Conservation (phyloP, 53 echinoderm and acorn worm species). For the Mesocentrotus franciscanus region DNA sequence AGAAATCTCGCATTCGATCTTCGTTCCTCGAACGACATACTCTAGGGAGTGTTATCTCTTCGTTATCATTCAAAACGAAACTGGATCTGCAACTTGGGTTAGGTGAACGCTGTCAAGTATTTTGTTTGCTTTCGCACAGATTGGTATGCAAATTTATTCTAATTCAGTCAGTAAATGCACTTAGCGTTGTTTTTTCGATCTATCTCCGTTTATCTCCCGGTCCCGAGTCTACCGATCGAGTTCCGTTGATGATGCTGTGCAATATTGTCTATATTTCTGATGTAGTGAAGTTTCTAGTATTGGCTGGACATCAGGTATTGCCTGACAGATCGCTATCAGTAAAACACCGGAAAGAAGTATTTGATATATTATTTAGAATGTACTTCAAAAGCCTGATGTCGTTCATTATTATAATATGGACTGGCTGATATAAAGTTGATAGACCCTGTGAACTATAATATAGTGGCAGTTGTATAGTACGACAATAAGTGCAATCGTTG, state of each 20-base stretch:
- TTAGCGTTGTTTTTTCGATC: not conserved
- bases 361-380: too few relatives aligned
- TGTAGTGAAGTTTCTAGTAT: not conserved
- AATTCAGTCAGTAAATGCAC: not conserved
- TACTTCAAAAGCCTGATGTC: too few relatives aligned
- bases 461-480: too few relatives aligned
- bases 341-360: not conserved
- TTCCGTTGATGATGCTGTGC: not conserved
- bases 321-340: not conserved
- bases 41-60: slow-evolving; percentile 18
- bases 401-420: not conserved
- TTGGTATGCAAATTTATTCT: not conserved
- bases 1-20: slow-evolving; percentile 2
- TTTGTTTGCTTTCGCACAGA: not conserved
- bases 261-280: not conserved
- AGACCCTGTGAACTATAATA: too few relatives aligned
- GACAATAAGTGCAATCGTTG: too few relatives aligned
- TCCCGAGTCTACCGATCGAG: not conserved
- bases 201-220: not conserved
- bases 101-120: slow-evolving; percentile 4
- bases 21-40: not conserved
- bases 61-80: slow-evolving; percentile 37
- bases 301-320: not conserved
- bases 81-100: not conserved
- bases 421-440: not conserved